phyloP scores from a whole-genome alignment of 35 echinoderm and acorn worm species.

The Ophiothrix spiculata region DNA sequence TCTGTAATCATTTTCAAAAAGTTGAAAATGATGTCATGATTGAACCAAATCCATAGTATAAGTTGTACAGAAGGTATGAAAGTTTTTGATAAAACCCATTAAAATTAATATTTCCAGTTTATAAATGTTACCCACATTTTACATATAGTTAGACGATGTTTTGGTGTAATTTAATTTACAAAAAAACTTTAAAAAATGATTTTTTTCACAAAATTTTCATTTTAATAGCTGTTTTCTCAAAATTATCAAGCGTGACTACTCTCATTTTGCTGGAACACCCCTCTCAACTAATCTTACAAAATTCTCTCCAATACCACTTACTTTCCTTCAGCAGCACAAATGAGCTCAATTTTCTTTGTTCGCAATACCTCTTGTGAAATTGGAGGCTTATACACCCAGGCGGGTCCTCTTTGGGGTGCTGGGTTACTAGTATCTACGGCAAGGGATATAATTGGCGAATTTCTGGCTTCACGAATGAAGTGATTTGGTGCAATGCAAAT shows the following conservation, averaged over 20 bases:
- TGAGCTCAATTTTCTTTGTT: background rate
- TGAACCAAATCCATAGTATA: background rate
- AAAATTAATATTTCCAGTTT: no score
- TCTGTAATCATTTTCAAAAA: no score
- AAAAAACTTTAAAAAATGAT: background rate
- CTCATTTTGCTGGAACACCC: background rate
- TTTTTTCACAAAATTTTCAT: background rate
- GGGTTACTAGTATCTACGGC: no score
- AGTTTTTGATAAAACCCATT: no score
- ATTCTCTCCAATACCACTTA: background rate
- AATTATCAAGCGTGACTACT: background rate
- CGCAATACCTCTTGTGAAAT: background rate
- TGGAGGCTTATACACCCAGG: conserved; percentile 6
- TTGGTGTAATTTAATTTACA: background rate
- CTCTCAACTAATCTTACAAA: background rate
- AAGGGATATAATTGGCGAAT: background rate
- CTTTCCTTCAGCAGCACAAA: conserved; percentile 37
- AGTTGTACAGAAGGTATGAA: no score
- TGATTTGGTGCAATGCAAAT: background rate
- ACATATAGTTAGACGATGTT: background rate
- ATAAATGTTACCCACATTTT: no score
- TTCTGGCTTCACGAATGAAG: background rate
- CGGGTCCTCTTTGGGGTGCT: no score
- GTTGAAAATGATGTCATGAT: no score
- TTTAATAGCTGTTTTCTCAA: no score